A percentile compares a stretch with the other conserved stretches of the same genome.
Conservation (phyloP, 2,888 invertebrate species). For the Dinocampus coccinellae region DNA sequence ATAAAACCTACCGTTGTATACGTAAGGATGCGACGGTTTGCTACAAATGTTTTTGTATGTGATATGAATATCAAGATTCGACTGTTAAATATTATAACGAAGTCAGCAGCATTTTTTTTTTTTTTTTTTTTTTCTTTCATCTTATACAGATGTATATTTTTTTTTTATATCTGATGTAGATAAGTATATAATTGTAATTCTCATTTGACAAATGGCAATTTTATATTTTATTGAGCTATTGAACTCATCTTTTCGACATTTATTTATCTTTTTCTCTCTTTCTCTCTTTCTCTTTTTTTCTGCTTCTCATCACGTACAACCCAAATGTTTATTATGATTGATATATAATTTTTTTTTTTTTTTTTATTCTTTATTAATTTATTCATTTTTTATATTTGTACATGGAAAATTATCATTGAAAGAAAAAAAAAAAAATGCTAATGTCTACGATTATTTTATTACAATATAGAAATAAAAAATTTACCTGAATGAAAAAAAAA, state of each 20-base stretch:
- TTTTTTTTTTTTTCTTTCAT: neutral
- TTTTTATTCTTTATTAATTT: too few relatives aligned
- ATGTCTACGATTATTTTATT: too few relatives aligned
- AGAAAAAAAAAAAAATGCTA: too few relatives aligned
- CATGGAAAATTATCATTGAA: too few relatives aligned
- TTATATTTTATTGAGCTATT: neutral
- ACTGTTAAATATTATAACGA: slow-evolving; percentile 22
- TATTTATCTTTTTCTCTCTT: neutral
- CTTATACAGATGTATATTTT: too few relatives aligned
- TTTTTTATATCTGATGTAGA: too few relatives aligned
- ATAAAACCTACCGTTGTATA: neutral
- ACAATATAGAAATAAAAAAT: neutral
- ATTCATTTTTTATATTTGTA: too few relatives aligned
- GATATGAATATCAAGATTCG: slow-evolving; percentile 7
- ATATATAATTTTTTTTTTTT: too few relatives aligned
- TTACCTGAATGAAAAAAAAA: neutral
- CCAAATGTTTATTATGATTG: too few relatives aligned
- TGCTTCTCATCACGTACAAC: too few relatives aligned
- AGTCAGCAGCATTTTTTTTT: neutral
- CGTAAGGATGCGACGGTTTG: neutral
- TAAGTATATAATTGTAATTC: neutral
- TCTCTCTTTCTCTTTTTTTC: neutral
- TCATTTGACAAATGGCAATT: neutral
- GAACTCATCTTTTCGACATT: neutral
- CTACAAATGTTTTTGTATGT: neutral